Percentiles rank a stretch among this genome's conserved stretches.
Conservation (phyloP, 1,140 invertebrate species). For the Procambarus virginalis region DNA sequence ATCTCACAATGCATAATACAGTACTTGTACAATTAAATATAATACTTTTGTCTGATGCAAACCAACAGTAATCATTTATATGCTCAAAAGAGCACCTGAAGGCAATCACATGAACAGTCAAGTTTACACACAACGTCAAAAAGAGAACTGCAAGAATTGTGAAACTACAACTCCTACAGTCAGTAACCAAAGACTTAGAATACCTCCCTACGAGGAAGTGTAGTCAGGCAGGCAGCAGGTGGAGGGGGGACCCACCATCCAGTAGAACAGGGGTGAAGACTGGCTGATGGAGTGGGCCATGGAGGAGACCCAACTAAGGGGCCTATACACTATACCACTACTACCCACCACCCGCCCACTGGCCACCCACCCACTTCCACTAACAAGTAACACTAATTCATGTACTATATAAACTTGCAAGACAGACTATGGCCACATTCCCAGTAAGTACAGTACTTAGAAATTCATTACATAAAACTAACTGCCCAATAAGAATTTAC, state of each 20-base stretch:
- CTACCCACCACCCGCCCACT: constrained; percentile 28
- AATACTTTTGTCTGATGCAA: constrained; percentile 55
- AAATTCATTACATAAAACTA: constrained; percentile 9
- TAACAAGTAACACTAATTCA: constrained; percentile 58
- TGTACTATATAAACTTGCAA: constrained; percentile 56
- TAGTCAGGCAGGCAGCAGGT: constrained; percentile 19
- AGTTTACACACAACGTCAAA: constrained; percentile 65
- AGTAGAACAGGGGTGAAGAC: not conserved
- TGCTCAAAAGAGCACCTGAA: constrained; percentile 46
- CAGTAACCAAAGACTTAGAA: constrained; percentile 42
- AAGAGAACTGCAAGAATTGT: constrained; percentile 35
- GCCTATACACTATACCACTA: constrained; percentile 35
- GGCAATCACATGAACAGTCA: constrained; percentile 61
- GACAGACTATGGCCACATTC: constrained; percentile 54
- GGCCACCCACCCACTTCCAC: constrained; percentile 48
- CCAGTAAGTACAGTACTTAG: constrained; percentile 56
- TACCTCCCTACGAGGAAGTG: constrained; percentile 49
- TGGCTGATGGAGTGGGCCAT: constrained; percentile 21
- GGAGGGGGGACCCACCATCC: constrained; percentile 20
- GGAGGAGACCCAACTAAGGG: not conserved
- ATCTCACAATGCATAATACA: constrained; percentile 56
- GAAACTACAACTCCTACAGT: constrained; percentile 52
- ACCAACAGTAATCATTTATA: constrained; percentile 51
- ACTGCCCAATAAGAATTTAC: not conserved
- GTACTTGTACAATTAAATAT: constrained; percentile 5